These are phyloP conservation scores for Drepanosiphum platanoidis DNA, from an alignment of 2,888 invertebrate species.

Conservation along the genomic window DNA sequence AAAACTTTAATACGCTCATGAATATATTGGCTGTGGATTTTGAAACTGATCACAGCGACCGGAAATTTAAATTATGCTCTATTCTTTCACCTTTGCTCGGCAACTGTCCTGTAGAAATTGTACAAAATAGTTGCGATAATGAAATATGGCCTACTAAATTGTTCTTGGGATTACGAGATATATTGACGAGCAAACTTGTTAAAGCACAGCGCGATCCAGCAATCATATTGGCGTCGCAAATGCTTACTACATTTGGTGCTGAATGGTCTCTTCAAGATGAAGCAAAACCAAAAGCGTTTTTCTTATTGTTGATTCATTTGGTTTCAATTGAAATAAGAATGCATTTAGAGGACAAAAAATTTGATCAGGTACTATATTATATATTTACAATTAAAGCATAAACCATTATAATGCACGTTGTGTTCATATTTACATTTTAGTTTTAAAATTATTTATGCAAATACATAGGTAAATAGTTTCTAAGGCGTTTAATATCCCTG, in stretches of 20 bases:
- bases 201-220: conserved; percentile 91
- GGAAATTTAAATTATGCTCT: conserved; percentile 89
- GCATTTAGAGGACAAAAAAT: conserved; percentile 87
- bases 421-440: conserved; percentile 11
- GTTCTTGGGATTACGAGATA: conserved; percentile 83
- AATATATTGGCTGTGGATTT: conserved; percentile 87
- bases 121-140: conserved; percentile 74
- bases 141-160: conserved; percentile 86
- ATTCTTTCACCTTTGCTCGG: conserved; percentile 79
- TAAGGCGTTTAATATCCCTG: not conserved
- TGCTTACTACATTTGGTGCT: conserved; percentile 83
- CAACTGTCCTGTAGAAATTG: conserved; percentile 77
- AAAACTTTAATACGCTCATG: conserved; percentile 82
- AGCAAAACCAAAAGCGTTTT: conserved; percentile 81
- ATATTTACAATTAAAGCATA: not conserved
- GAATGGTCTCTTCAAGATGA: conserved; percentile 86
- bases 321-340: conserved; percentile 93
- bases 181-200: conserved; percentile 85
- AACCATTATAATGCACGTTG: not conserved
- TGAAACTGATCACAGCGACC: conserved; percentile 86
- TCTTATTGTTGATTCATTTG: conserved; percentile 85
- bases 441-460: conserved; percentile 14
- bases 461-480: conserved; percentile 29
- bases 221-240: conserved; percentile 81
- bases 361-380: conserved; percentile 55